Base-by-base conservation (phyloP, 1,140 invertebrate genomes). In the Parapsyche elsis region DNA sequence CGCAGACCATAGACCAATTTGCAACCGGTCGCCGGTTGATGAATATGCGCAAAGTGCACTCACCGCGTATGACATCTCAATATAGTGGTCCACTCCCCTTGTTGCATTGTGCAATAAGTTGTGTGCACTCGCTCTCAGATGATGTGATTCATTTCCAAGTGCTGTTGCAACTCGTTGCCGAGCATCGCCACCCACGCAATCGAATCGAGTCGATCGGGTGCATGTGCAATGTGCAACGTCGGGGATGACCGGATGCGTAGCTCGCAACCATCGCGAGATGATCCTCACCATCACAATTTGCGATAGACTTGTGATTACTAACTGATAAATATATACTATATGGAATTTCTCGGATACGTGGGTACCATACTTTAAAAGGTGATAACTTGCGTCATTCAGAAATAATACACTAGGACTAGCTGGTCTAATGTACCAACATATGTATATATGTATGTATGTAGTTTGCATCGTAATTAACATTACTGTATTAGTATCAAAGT, bases 111-210 rank as follows among this genome's bases (percentile, higher is more conserved):
- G 75, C 49, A 30, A 16, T 30, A 77, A 9, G 26, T 77, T 57
- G 19, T 64, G 75, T 19, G 61, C 49, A 21, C 64, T 12, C 10
- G 49, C 10, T 16, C 16, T 53, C 23, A 5, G 26, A 57, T 38
- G 75, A 77, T 24, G 49, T 77, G 75, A 77, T 77, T 77, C 75
- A 77, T 77, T 77, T 16, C 23, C 45, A 75, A 23, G 19, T 49
- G 71, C 45, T 21, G 64, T n/a, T n/a, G n/a, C 1, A 21, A 61
- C 49, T 53, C 16, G 49, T 53, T 53, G 49, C 49, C 1, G 12
- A 26, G 23, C 70, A 23, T 2, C 30, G 14, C 73, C 61, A 78
- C 77, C 77, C 77, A 78, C 77, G 67, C 77, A 26, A 77, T 78
- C 59, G 16, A 71, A 71, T 78, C 77, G 24, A 12, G 64, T 24